Percentiles rank a stretch among this genome's conserved stretches.
Conservation (phyloP, 30 jellyfish, hydroid and myxozoan species). For the Cassiopea xamachana region DNA sequence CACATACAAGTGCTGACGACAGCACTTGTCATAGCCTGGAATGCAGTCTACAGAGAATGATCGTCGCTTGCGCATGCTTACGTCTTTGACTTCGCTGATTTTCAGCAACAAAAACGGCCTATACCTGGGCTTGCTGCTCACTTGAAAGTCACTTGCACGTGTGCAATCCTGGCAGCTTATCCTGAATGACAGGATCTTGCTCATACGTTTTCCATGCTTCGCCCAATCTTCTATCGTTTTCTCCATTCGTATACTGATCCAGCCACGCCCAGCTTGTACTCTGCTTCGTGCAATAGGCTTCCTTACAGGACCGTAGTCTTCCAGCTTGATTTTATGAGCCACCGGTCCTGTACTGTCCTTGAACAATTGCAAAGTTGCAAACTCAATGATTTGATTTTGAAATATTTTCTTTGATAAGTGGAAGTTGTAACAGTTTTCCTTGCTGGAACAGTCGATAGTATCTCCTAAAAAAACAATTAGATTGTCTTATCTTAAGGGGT, state of each 20-base stretch:
- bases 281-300: constrained; percentile 16
- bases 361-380: constrained; percentile 63
- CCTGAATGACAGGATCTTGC: constrained; percentile 10
- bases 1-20: constrained; percentile 73
- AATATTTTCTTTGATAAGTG: constrained; percentile 43
- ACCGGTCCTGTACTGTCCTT: constrained; percentile 12
- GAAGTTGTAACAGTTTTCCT: constrained; percentile 56
- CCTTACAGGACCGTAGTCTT: constrained; percentile 10
- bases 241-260: constrained; percentile 61
- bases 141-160: background rate
- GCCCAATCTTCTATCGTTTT: constrained; percentile 42
- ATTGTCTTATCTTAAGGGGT: background rate
- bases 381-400: constrained; percentile 45
- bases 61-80: constrained; percentile 53
- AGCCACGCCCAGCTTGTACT: constrained; percentile 44
- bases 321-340: constrained; percentile 52
- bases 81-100: constrained; percentile 25
- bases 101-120: constrained; percentile 74
- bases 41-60: constrained; percentile 68
- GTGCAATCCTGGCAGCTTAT: constrained; percentile 58
- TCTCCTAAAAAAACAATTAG: constrained; percentile 35
- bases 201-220: background rate
- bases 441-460: constrained; percentile 5
- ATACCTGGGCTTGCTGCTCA: constrained; percentile 65
- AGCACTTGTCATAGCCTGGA: constrained; percentile 75